phyloP scores from a whole-genome alignment of 2,113 vertebrate species.

The Odontesthes bonariensis region DNA sequence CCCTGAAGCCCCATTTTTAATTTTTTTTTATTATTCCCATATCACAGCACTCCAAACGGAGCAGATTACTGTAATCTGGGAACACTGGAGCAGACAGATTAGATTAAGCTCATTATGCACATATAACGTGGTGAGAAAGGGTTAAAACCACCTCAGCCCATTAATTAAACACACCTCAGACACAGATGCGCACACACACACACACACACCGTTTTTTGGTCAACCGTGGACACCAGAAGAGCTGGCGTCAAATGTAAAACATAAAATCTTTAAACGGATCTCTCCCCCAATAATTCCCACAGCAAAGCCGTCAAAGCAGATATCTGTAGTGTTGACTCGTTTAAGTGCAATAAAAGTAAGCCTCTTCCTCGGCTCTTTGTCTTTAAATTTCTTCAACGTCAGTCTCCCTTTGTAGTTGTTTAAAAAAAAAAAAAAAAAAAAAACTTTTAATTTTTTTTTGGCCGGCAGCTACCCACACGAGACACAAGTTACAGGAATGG shows the following conservation, averaged over 20 bases:
- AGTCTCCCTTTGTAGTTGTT: slow-evolving; percentile 24
- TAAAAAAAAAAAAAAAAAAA: too few relatives aligned
- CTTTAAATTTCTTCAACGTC: slow-evolving; percentile 26
- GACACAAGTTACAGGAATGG: slow-evolving; percentile 10
- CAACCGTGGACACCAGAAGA: slow-evolving; percentile 32
- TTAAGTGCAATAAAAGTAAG: slow-evolving; percentile 48
- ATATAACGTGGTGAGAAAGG: slow-evolving; percentile 59
- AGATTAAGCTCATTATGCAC: slow-evolving; percentile 76
- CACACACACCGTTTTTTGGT: slow-evolving; percentile 36
- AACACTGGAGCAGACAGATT: slow-evolving; percentile 80
- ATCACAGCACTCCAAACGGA: slow-evolving; percentile 73
- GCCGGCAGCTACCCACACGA: slow-evolving; percentile 14
- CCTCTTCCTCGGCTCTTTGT: background rate
- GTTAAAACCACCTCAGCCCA: slow-evolving; percentile 49
- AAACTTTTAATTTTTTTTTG: too few relatives aligned
- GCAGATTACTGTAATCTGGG: slow-evolving; percentile 81
- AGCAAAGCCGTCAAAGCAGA: slow-evolving; percentile 21
- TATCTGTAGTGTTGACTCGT: slow-evolving; percentile 55
- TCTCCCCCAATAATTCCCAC: slow-evolving; percentile 9
- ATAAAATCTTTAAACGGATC: slow-evolving; percentile 1
- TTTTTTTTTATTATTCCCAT: slow-evolving; percentile 62
- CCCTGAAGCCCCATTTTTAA: slow-evolving; percentile 48
- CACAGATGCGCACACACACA: background rate
- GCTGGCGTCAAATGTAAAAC: slow-evolving; percentile 34
- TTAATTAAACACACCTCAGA: slow-evolving; percentile 53